These are phyloP conservation scores for Chloroclystis v-ata DNA, from an alignment of 2,888 invertebrate genomes.

Conservation along the genomic window DNA sequence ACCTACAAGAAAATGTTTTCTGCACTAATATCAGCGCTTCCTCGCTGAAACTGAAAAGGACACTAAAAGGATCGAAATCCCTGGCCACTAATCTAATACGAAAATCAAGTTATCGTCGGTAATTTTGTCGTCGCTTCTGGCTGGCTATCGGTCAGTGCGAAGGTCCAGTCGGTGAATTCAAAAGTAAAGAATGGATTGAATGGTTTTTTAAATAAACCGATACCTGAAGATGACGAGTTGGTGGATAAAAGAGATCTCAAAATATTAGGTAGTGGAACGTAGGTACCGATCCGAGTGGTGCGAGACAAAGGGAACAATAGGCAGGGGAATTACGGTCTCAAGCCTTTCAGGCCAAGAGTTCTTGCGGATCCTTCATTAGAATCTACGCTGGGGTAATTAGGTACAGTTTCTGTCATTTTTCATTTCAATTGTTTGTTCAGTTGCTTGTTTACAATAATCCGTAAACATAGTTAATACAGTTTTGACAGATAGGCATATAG, in stretches of 20 bases:
- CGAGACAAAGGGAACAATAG: conserved; percentile 56
- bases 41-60: neutral
- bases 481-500: too few relatives aligned
- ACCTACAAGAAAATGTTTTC: conserved; percentile 17
- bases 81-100: conserved; percentile 7
- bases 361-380: conserved; percentile 49
- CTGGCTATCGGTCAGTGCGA: conserved; percentile 23
- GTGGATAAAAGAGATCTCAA: conserved; percentile 31
- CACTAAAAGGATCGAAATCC: conserved; percentile 1
- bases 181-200: conserved; percentile 30
- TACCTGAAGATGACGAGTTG: conserved; percentile 33
- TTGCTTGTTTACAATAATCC: conserved; percentile 6
- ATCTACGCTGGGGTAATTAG: conserved; percentile 23
- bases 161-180: conserved; percentile 26
- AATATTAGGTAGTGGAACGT: conserved; percentile 33
- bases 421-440: neutral
- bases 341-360: conserved; percentile 45
- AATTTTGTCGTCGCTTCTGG: conserved; percentile 25
- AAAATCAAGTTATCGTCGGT: conserved; percentile 17
- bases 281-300: conserved; percentile 37
- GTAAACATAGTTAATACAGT: too few relatives aligned
- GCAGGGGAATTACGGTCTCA: conserved; percentile 50
- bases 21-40: conserved; percentile 5
- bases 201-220: conserved; percentile 32
- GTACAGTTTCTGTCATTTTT: conserved; percentile 17